phyloP scores from a whole-genome alignment of 2,888 invertebrate genomes.

The Dynastes hyllus region DNA sequence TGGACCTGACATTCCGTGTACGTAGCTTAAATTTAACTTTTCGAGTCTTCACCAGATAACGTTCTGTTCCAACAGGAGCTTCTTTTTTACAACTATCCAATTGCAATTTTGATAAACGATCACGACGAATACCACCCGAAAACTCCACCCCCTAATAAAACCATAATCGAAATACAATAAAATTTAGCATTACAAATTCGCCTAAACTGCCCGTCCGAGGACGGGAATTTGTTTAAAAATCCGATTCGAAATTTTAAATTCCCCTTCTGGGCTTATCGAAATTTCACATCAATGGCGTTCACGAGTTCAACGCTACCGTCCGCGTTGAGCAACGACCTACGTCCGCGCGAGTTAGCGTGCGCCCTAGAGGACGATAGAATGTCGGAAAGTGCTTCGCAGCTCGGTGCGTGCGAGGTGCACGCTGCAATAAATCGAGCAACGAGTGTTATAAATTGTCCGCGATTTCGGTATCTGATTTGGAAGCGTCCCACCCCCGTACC shows the following conservation, averaged over 20 bases:
- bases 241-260: conserved; percentile 69
- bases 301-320: conserved; percentile 54
- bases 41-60: too few relatives aligned
- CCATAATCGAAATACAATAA: conserved; percentile 69
- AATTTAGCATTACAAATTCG: conserved; percentile 70
- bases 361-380: not conserved
- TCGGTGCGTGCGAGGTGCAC: conserved; percentile 62
- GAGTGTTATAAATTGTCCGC: conserved; percentile 70
- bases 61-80: too few relatives aligned
- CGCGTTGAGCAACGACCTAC: conserved; percentile 56
- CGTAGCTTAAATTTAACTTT: too few relatives aligned
- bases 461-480: conserved; percentile 66
- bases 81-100: not conserved
- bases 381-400: conserved; percentile 59
- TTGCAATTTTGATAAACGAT: not conserved
- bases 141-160: conserved; percentile 61
- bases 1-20: too few relatives aligned
- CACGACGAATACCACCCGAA: not conserved
- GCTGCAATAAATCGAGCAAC: conserved; percentile 68
- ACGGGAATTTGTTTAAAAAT: conserved; percentile 68
- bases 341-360: conserved; percentile 47
- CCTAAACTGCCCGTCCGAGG: conserved; percentile 66
- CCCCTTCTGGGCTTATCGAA: conserved; percentile 65
- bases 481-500: conserved; percentile 62
- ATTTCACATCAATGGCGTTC: conserved; percentile 42